These are phyloP conservation scores for Pipra filicauda DNA, from an alignment of 2,113 vertebrate species.

Conservation along the genomic window DNA sequence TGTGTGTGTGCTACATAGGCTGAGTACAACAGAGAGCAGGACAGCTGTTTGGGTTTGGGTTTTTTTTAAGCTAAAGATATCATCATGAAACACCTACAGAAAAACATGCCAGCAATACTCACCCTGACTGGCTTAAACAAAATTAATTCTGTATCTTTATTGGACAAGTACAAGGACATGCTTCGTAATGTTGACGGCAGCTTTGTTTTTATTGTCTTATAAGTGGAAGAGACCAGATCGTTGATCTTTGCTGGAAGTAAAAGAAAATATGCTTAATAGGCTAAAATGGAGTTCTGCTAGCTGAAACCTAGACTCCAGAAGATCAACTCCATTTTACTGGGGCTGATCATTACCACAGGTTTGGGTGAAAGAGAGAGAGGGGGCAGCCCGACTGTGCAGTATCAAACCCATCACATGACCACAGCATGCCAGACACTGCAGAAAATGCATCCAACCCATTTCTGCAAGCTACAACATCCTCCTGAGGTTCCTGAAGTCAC, in stretches of 20 bases:
- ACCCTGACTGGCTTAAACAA: constrained; percentile 97
- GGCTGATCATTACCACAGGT: background rate
- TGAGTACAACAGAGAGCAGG: background rate
- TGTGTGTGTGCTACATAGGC: accelerated
- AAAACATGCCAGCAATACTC: constrained; percentile 56
- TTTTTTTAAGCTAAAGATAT: background rate
- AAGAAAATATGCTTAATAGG: background rate
- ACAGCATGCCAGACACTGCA: background rate
- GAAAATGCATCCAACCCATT: background rate
- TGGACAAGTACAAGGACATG: constrained; percentile 95
- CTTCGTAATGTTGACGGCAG: constrained; percentile 90
- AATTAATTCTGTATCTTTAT: constrained; percentile 97
- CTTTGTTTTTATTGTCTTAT: constrained; percentile 92
- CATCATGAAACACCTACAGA: background rate
- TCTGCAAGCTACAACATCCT: background rate
- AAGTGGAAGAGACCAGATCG: constrained; percentile 88
- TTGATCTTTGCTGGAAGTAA: constrained; percentile 89
- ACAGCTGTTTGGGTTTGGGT: background rate
- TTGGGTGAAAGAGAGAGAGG: background rate
- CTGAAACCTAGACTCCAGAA: background rate
- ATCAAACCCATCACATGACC: background rate
- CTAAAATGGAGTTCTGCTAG: background rate
- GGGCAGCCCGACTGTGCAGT: background rate
- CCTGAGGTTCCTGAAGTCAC: background rate
- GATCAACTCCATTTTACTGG: background rate